Evolutionary conservation across 2,797 vertebrate genomes (phyloP).

Genomic region (Gallinago nigripennis): DNA sequence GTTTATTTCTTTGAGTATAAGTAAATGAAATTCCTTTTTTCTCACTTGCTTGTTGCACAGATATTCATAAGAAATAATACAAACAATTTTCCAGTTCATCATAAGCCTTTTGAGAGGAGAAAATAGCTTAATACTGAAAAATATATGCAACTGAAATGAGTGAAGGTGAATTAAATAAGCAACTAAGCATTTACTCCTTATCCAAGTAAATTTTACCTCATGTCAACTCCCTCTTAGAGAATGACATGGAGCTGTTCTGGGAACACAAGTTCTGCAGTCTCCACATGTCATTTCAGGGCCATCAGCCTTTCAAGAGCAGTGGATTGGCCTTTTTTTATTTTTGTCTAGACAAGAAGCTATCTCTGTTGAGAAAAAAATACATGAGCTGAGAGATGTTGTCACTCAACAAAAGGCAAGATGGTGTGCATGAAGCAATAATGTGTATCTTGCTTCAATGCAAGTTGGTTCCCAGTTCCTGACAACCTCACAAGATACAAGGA

Average conservation of each 20-base stretch:
- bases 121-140: not conserved
- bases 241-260: not conserved
- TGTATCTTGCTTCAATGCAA: not conserved
- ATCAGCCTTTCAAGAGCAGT: not conserved
- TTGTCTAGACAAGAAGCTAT: not conserved
- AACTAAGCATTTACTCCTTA: not conserved
- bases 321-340: not conserved
- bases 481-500: not conserved
- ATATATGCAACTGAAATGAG: not conserved
- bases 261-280: not conserved
- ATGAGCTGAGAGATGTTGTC: not conserved
- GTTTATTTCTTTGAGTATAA: not conserved
- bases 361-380: not conserved
- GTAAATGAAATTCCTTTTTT: not conserved
- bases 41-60: not conserved
- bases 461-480: not conserved
- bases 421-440: not conserved
- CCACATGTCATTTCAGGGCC: not conserved
- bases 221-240: not conserved
- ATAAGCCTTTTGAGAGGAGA: not conserved
- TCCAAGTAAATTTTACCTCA: not conserved
- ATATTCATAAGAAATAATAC: not conserved
- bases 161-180: not conserved
- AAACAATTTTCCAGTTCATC: not conserved
- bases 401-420: not conserved